These are phyloP conservation scores for Discoglossus pictus DNA, from an alignment of 2,797 vertebrate species.

Conservation along the genomic window DNA sequence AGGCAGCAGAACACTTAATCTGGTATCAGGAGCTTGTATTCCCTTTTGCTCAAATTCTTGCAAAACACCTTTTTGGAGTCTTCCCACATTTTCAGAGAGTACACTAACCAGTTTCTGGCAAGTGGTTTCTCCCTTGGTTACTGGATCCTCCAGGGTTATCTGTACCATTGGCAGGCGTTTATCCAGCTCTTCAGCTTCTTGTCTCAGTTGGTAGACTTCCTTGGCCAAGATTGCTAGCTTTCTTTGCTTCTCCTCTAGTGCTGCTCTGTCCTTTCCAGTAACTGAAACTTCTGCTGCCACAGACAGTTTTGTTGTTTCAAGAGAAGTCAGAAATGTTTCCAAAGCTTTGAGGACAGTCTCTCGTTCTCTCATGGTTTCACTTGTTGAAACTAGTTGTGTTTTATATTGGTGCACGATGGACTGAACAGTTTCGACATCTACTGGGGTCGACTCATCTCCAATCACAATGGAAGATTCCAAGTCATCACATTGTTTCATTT, in stretches of 20 bases:
- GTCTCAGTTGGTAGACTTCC: constrained; percentile 72
- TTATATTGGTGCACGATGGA: constrained; percentile 74
- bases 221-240: constrained; percentile 64
- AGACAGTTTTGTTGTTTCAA: constrained; percentile 73
- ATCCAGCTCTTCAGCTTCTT: constrained; percentile 81
- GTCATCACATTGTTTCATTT: constrained; percentile 76
- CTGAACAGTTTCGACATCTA: constrained; percentile 72
- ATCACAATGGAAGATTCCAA: constrained; percentile 61
- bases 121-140: constrained; percentile 51
- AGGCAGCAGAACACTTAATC: neutral
- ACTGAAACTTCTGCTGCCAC: constrained; percentile 56
- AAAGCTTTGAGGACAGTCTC: constrained; percentile 78
- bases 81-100: constrained; percentile 49
- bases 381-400: constrained; percentile 76
- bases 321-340: constrained; percentile 80
- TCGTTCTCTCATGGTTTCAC: constrained; percentile 72
- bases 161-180: constrained; percentile 70
- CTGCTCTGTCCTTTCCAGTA: constrained; percentile 55
- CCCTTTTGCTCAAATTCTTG: neutral
- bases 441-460: constrained; percentile 69
- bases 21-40: neutral
- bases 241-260: constrained; percentile 59
- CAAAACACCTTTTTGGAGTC: rapidly evolving
- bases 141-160: constrained; percentile 72
- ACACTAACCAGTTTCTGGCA: constrained; percentile 62